Evolutionary conservation across 2,113 vertebrate genomes (phyloP).

Genomic region (Elgaria multicarinata): DNA sequence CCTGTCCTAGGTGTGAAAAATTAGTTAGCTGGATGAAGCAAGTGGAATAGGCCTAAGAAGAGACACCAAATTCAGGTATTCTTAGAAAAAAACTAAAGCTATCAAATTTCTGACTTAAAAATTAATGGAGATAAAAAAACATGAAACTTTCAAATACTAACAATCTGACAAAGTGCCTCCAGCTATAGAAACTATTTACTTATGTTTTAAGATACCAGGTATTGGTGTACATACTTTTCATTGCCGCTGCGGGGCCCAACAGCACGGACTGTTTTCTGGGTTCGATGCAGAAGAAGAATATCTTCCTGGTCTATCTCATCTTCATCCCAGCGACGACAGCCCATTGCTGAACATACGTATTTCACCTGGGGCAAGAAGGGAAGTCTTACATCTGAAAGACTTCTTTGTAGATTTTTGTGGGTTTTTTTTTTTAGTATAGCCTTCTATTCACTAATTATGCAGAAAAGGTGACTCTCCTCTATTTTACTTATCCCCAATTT

Average conservation of each 20-base stretch:
- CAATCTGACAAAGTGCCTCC: not conserved
- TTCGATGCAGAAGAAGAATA: constrained; percentile 90
- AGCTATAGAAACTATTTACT: not conserved
- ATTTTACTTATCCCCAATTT: not conserved
- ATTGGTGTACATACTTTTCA: constrained; percentile 87
- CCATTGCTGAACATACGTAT: constrained; percentile 94
- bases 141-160: not conserved
- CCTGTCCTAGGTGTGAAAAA: too few species aligned
- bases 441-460: constrained; percentile 20
- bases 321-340: constrained; percentile 90
- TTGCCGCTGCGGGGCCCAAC: constrained; percentile 92
- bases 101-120: not conserved
- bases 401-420: not conserved
- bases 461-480: not conserved
- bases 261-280: constrained; percentile 96
- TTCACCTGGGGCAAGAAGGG: constrained; percentile 79
- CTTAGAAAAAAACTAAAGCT: not conserved
- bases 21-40: too few species aligned
- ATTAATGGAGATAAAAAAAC: not conserved
- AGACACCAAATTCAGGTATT: not conserved
- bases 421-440: rapidly evolving
- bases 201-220: not conserved
- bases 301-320: constrained; percentile 89
- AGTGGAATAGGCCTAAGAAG: not conserved
- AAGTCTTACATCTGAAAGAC: not conserved